These are phyloP conservation scores for Anticlea derivata DNA, from an alignment of 2,888 invertebrate genomes.

Conservation along the genomic window DNA sequence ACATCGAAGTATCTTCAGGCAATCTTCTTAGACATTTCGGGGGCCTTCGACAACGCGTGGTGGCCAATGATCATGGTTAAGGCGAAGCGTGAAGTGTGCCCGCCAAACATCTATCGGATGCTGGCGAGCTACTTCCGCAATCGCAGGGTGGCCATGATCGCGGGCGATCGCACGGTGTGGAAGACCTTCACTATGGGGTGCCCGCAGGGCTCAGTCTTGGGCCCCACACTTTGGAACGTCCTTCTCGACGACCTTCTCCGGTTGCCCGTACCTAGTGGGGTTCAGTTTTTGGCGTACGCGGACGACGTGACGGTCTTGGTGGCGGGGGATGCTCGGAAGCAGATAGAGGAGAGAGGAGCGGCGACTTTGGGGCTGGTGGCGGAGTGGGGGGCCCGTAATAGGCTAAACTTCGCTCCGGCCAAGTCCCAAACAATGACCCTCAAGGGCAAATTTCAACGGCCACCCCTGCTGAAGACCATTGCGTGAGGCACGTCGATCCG, in stretches of 20 bases:
- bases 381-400: slow-evolving; percentile 11
- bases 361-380: neutral
- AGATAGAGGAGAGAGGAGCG: neutral
- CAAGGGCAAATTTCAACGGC: too few species aligned
- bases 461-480: neutral
- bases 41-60: too few species aligned
- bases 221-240: slow-evolving; percentile 37
- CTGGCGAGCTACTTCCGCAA: slow-evolving; percentile 41
- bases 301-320: too few species aligned
- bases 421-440: too few species aligned
- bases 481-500: neutral
- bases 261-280: slow-evolving; percentile 20
- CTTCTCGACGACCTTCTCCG: slow-evolving; percentile 38
- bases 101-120: slow-evolving; percentile 40
- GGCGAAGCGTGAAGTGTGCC: too few species aligned
- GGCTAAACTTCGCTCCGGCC: too few species aligned
- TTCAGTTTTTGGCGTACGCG: too few species aligned
- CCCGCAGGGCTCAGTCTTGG: slow-evolving; percentile 40
- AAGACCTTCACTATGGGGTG: too few species aligned
- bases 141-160: too few species aligned
- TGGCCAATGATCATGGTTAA: too few species aligned
- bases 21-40: slow-evolving; percentile 42
- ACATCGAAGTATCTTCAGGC: slow-evolving; percentile 34
- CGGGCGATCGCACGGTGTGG: too few species aligned
- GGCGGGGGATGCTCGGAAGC: neutral